Evolutionary conservation across 1,140 invertebrate genomes (phyloP).

Genomic region (Carcinoscorpius rotundicauda): DNA sequence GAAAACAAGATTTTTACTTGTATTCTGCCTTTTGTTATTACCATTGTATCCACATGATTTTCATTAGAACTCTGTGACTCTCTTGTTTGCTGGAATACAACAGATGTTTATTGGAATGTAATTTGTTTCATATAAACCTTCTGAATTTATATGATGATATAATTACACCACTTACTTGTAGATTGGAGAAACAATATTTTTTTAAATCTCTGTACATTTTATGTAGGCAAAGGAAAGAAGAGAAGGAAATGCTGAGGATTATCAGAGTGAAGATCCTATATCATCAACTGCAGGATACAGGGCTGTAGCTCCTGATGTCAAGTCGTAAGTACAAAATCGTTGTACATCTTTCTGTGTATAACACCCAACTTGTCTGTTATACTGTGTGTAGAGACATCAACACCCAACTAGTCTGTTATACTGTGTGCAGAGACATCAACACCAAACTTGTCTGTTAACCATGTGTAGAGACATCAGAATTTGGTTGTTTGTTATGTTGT

Average conservation of each 20-base stretch:
- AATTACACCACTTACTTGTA: too few relatives aligned
- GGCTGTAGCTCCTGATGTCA: constrained; percentile 88
- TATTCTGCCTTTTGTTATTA: too few relatives aligned
- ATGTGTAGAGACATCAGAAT: background rate
- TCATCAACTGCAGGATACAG: constrained; percentile 78
- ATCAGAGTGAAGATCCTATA: constrained; percentile 62
- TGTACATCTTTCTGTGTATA: background rate
- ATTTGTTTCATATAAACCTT: too few relatives aligned
- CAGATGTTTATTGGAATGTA: too few relatives aligned
- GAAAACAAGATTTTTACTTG: too few relatives aligned
- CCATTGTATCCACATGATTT: too few relatives aligned
- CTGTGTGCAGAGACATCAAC: background rate
- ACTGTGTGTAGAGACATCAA: background rate
- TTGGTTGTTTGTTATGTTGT: too few relatives aligned
- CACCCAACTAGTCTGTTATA: background rate
- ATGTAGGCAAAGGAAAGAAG: constrained; percentile 69
- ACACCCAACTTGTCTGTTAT: background rate
- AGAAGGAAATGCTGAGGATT: constrained; percentile 69
- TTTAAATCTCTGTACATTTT: background rate
- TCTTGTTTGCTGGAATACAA: too few relatives aligned
- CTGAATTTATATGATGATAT: too few relatives aligned
- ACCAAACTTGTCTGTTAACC: background rate
- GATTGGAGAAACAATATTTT: too few relatives aligned
- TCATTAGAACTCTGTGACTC: too few relatives aligned
- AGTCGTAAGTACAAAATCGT: constrained; percentile 51